Evolutionary conservation across 2,888 invertebrate genomes (phyloP), one percentile per base, ranked within the genome.

Genomic region (Stegana nigrithorax): DNA sequence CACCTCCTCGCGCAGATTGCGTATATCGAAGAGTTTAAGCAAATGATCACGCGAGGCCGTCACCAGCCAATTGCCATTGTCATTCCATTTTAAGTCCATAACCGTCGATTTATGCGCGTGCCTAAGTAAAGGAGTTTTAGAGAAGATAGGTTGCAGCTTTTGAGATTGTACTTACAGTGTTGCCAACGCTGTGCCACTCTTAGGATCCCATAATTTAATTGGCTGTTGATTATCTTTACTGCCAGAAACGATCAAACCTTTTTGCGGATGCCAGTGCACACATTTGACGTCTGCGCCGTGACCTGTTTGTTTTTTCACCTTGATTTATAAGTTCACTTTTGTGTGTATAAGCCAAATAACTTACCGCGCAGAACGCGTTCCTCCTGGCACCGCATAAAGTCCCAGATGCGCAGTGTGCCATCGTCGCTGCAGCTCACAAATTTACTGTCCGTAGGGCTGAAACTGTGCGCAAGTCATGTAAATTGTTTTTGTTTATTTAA

Each of bases 211-310:
- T 56, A 99, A 87, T 86, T 99, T 99, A 39, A 99, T 95, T 2
- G 99, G 99, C 83, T 99, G 99, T 83, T 99, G 99, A 84, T 97
- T 98, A 85, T 99, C 99, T 87, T 99, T 98, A 84, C 98, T 98
- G 14, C 99, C 99, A 2, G 98, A 98, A 42, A 97, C 96, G 74
- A 99, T 92, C 55, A 99, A 90, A 64, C 95, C 93, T 87, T 98
- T 99, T 78, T 95, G 94, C 1, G 99, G 99, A 88, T 99, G 99
- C 99, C 99, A 99, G 85, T 98, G 98, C 5, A 98, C 97, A 87
- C 98, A 97, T 87, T 98, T 98, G 0, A 98, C 98, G 88, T 98
- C 98, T 25, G 98, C 96, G 75, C 98, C 98, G 84, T 98, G 98
- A 73, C 98, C 94, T 91, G 32, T 4, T 29, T 29, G 10, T 29